Base-by-base conservation (phyloP, 2,113 vertebrate species). In the Nansenia antarctica region DNA sequence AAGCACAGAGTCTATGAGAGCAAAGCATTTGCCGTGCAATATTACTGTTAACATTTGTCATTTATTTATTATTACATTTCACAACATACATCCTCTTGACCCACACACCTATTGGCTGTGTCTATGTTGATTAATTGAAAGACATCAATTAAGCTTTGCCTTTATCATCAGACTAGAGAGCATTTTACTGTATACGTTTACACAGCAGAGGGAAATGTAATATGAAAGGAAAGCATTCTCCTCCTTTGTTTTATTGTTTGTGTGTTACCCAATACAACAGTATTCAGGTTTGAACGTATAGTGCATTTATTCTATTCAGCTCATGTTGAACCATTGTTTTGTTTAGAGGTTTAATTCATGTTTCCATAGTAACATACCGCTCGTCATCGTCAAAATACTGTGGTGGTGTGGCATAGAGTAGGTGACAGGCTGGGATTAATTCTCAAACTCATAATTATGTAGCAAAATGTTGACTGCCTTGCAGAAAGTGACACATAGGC, bases 361-460 rank as follows among this genome's bases (percentile, higher is more conserved):
- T 94, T 94, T 91, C 93, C 88, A 94, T 94, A 89, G 93, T 73
- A 91, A 93, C 91, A 91, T 29, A 93, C 94, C 94, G 94, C 95
- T 94, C 32, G 84, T 94, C 94, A 93, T 93, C 91, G 93, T 94
- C 93, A 93, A 92, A 92, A 91, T 92, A 90, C 91, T 90, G 92
- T 90, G 88, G 87, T 85, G 87, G 89, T 89, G 90, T 88, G 92
- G 93, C 30, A 3, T 22, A 4, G 18, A 34, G 32, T 4, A 91
- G 88, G 70, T 97, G 94, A 95, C 95, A 96, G 94, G 88, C 93
- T 94, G 91, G 91, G 93, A 95, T 96, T 96, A 95, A 96, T 95
- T 95, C 90, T 91, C 93, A 95, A 95, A 94, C 92, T 93, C 91
- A 91, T 96, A 98, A 97, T 98, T 96, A 97, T 94, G 93, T 92